Evolutionary conservation across 2,797 vertebrate species (phyloP), one percentile per base, ranked within the genome.

Genomic region (Brachyalestes nurse): DNA sequence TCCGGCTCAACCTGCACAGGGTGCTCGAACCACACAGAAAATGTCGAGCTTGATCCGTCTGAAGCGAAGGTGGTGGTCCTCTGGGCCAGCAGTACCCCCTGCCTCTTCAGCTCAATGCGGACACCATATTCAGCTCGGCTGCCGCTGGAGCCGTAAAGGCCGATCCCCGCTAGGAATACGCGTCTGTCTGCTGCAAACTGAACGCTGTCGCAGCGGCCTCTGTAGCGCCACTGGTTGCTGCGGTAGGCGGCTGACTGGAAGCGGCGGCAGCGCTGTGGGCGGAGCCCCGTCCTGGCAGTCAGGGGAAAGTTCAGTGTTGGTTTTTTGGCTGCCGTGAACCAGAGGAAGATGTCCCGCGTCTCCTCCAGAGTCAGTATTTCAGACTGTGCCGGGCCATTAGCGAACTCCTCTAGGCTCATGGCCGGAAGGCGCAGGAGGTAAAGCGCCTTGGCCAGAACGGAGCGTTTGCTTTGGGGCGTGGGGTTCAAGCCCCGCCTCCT

Each of bases 151-250:
- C 98, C 98, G 1, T 99, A 99, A 78, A 99, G 86, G 8, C 98
- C 97, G 76, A 99, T 90, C 16, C 98, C 98, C 0, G 95, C 96
- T 16, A 99, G 93, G 85, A 99, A 99, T 89, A 99, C 94, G 82
- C 97, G 90, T 84, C 95, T 96, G 92, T 99, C 98, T 75, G 96
- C 97, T 0, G 96, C 96, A 16, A 99, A 99, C 94, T 99, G 98
- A 86, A 99, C 99, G 91, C 97, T 99, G 93, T 99, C 98, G 1
- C 97, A 99, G 2, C 98, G 96, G 0, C 98, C 97, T 0, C 97
- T 93, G 93, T 99, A 99, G 78, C 97, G 91, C 97, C 97, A 99
- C 93, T 99, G 98, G 83, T 99, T 99, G 94, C 97, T 97, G 75
- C 98, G 95, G 83, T 98, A 99, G 0, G 98, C 97, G 0, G 97